Conservation (phyloP, 2,888 invertebrate species). For the Leucoma salicis region DNA sequence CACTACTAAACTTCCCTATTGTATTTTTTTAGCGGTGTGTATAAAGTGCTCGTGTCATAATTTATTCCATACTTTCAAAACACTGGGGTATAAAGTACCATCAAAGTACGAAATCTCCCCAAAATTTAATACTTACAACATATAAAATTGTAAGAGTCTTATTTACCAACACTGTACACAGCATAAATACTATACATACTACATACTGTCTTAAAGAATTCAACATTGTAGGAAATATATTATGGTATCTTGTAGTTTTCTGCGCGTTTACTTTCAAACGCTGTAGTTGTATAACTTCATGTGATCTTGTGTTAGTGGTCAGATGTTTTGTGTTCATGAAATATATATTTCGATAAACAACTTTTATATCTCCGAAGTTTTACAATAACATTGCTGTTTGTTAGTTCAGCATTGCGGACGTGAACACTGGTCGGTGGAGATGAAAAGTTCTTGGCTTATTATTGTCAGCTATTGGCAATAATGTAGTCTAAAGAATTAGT, state of each 20-base stretch:
- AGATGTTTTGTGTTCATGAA: slow-evolving; percentile 18
- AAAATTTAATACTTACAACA: slow-evolving; percentile 66
- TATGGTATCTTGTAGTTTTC: slow-evolving; percentile 46
- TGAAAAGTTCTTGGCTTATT: slow-evolving; percentile 18
- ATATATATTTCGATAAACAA: slow-evolving; percentile 20
- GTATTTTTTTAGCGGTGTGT: no score
- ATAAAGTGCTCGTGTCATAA: no score
- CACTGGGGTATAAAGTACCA: slow-evolving; percentile 27
- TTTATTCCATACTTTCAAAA: slow-evolving; percentile 37
- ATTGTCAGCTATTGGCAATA: not conserved
- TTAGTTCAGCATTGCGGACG: slow-evolving; percentile 15
- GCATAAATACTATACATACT: slow-evolving; percentile 57
- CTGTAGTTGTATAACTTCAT: slow-evolving; percentile 9
- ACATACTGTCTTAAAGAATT: slow-evolving; percentile 60
- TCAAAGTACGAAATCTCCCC: slow-evolving; percentile 44
- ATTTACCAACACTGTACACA: slow-evolving; percentile 57
- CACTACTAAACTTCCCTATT: no score
- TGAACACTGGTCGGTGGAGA: slow-evolving; percentile 9
- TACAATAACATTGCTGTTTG: slow-evolving; percentile 14
- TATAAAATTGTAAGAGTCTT: slow-evolving; percentile 65
- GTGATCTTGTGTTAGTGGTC: slow-evolving; percentile 12
- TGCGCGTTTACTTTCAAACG: slow-evolving; percentile 26
- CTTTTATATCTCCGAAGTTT: slow-evolving; percentile 26
- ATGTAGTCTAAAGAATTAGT: no score
- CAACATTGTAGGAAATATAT: slow-evolving; percentile 54